A percentile compares a stretch with the other conserved stretches of the same genome.
These are phyloP conservation scores for Chaetops frenatus DNA, from an alignment of 2,113 vertebrate species.

Conservation along the genomic window DNA sequence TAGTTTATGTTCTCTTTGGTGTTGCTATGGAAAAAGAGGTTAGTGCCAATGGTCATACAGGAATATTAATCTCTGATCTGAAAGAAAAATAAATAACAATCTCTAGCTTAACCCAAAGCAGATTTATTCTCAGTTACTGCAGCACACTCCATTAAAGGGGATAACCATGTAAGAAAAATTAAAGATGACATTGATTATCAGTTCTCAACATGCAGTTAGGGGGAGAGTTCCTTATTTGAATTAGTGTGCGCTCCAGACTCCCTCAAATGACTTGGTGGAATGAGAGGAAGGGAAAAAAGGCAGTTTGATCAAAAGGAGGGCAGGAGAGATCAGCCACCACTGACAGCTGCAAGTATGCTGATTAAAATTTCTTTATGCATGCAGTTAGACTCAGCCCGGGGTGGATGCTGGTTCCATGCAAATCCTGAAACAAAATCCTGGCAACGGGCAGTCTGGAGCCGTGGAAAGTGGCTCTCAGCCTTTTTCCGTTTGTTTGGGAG, in stretches of 20 bases:
- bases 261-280: neutral
- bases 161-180: neutral
- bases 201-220: neutral
- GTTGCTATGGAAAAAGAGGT: conserved; percentile 68
- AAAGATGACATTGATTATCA: conserved; percentile 24
- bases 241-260: neutral
- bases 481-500: neutral
- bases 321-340: neutral
- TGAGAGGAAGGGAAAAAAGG: neutral
- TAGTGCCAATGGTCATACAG: conserved; percentile 36
- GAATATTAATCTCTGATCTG: conserved; percentile 51
- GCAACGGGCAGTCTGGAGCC: neutral
- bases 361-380: neutral
- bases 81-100: conserved; percentile 62
- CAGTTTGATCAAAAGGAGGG: neutral
- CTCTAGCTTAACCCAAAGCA: conserved; percentile 41
- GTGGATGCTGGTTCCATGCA: neutral
- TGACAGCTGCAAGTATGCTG: neutral
- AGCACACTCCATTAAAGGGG: conserved; percentile 16
- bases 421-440: neutral
- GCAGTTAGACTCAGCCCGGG: neutral
- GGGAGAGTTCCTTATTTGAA: neutral
- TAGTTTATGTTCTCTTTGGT: conserved; percentile 59
- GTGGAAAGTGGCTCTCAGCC: neutral
- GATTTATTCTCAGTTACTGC: conserved; percentile 21